Conservation (phyloP, 2,888 invertebrate genomes). For the Cerastoderma edule region DNA sequence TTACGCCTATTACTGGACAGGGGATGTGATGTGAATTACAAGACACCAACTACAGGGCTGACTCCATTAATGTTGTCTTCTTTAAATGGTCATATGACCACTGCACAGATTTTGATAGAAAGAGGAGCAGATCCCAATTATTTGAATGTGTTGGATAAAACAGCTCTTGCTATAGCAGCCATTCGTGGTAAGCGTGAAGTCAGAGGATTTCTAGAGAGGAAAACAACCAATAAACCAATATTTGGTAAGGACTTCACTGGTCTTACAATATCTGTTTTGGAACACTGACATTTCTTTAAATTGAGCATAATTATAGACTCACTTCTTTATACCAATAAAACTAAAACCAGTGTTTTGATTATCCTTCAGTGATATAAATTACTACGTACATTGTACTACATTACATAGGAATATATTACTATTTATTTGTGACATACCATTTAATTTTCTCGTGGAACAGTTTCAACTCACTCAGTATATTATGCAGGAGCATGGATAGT, state of each 20-base stretch:
- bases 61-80: conserved; percentile 84
- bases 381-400: too few relatives aligned
- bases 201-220: conserved; percentile 80
- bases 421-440: too few relatives aligned
- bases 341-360: too few relatives aligned
- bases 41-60: conserved; percentile 80
- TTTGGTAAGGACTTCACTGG: conserved; percentile 64
- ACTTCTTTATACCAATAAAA: too few relatives aligned
- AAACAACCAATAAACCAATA: conserved; percentile 82
- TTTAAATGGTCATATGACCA: conserved; percentile 83
- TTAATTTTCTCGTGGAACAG: too few relatives aligned
- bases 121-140: conserved; percentile 82
- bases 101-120: conserved; percentile 83
- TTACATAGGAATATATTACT: too few relatives aligned
- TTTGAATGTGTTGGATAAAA: conserved; percentile 80
- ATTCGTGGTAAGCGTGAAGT: conserved; percentile 79
- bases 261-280: too few relatives aligned
- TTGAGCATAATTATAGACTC: too few relatives aligned
- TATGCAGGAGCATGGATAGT: too few relatives aligned
- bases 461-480: too few relatives aligned
- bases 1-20: conserved; percentile 80
- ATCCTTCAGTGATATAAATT: too few relatives aligned
- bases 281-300: too few relatives aligned
- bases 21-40: conserved; percentile 81
- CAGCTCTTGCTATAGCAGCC: conserved; percentile 83